These are phyloP conservation scores for Paradoxurus hermaphroditus DNA, from an alignment of 2,113 vertebrate species.

Conservation along the genomic window DNA sequence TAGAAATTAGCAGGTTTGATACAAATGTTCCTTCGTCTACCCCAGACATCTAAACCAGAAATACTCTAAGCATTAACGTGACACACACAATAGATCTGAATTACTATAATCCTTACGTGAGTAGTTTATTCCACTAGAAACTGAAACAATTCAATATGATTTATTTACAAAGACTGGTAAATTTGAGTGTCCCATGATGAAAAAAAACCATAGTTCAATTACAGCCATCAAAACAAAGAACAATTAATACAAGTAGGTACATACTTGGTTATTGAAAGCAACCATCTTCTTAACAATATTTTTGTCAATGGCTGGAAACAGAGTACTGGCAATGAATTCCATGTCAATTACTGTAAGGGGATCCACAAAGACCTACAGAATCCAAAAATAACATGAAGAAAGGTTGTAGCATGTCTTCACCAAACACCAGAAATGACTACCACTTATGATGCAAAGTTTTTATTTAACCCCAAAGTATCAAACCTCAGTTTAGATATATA, in stretches of 20 bases:
- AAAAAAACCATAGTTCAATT: not conserved
- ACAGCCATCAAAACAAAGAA: not conserved
- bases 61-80: not conserved
- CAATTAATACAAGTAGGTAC: not conserved
- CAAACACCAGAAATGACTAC: not conserved
- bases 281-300: slow-evolving; percentile 93
- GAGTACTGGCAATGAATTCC: slow-evolving; percentile 91
- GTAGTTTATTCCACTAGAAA: not conserved
- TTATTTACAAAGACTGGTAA: not conserved
- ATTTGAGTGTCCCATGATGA: not conserved
- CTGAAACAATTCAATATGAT: not conserved
- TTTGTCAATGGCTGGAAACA: slow-evolving; percentile 93
- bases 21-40: not conserved
- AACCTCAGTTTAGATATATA: not conserved
- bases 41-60: not conserved
- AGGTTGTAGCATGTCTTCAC: not conserved
- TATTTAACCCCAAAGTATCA: not conserved
- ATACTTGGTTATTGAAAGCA: slow-evolving; percentile 94
- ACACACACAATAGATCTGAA: not conserved
- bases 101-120: not conserved
- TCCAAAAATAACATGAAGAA: slow-evolving; percentile 23
- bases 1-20: slow-evolving; percentile 24
- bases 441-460: not conserved
- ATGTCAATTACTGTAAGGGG: slow-evolving; percentile 93
- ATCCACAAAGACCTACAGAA: slow-evolving; percentile 93